Base-by-base conservation (phyloP, 2,113 vertebrate species). In the Hippocampus comes region DNA sequence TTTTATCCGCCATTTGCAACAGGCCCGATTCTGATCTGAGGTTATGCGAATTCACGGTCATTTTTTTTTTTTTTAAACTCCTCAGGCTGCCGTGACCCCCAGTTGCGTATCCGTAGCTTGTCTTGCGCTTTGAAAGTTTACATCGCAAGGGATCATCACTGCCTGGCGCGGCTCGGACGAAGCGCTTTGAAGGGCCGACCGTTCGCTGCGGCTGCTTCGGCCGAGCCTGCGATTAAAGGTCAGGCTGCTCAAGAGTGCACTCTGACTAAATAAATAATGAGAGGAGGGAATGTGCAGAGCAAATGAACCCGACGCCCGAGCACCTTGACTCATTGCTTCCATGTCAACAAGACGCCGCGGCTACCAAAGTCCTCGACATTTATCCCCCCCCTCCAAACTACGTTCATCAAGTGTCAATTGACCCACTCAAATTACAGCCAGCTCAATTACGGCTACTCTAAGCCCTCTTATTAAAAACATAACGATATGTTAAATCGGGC, bases 201-300 rank as follows among this genome's bases (percentile, higher is more conserved):
- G 61, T 72, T 51, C 48, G 76, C 80, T 41, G 74, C 72, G 43
- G 81, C 63, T n/a, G 9, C 81, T 75, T 81, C 71, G 66, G 70
- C 63, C 63, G 61, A 68, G 53, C 10, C 68, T 18, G 23, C 9
- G 56, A 71, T 82, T 63, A 87, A 88, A 90, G 86, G 86, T 88
- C 84, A 79, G 48, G 14, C 78, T 81, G 77, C 78, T 81, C 68
- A 74, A 79, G 80, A 78, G 81, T 71, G 59, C 63, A 72, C 78
- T 84, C 65, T 18, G 46, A 59, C 77, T 89, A 85, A 89, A 91
- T 89, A 89, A 89, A 86, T 88, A 73, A 88, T 89, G 83, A 81
- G 82, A 63, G 75, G 53, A 76, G 74, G 80, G 73, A 80, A 77
- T 67, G 81, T 38, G 30, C 68, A 74, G 61, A 9, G 61, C 78